Conservation (phyloP, 2,797 vertebrate genomes). For the Lophius americanus region DNA sequence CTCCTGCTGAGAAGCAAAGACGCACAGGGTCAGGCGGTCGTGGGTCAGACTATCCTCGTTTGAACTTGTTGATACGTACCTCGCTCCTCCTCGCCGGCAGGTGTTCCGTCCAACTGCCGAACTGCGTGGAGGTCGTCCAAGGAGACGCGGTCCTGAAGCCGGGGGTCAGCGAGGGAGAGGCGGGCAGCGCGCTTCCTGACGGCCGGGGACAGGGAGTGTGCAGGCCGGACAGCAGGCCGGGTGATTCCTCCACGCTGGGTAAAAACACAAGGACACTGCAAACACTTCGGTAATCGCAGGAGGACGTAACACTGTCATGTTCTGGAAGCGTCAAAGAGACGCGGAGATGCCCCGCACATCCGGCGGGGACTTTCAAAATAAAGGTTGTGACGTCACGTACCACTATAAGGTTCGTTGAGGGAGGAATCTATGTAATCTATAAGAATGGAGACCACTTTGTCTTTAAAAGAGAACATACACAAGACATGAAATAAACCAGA, state of each 20-base stretch:
- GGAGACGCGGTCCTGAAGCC: slow-evolving; percentile 66
- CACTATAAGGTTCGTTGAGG: too few relatives aligned
- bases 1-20: slow-evolving; percentile 24
- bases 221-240: slow-evolving; percentile 2
- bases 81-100: slow-evolving; percentile 29
- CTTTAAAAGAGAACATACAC: too few relatives aligned
- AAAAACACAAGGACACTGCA: slow-evolving; percentile 45
- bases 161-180: slow-evolving; percentile 18
- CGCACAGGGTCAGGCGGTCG: slow-evolving; percentile 54
- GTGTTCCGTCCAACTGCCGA: slow-evolving; percentile 30
- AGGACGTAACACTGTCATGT: slow-evolving; percentile 23
- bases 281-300: slow-evolving; percentile 43
- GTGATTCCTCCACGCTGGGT: not conserved
- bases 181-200: slow-evolving; percentile 6
- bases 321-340: slow-evolving; percentile 12
- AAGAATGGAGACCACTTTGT: too few relatives aligned
- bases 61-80: slow-evolving; percentile 4
- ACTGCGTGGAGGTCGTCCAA: slow-evolving; percentile 78
- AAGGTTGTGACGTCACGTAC: too few relatives aligned
- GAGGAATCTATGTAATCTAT: too few relatives aligned
- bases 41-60: slow-evolving; percentile 36
- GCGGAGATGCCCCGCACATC: not conserved
- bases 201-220: slow-evolving; percentile 27
- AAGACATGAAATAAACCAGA: too few relatives aligned
- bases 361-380: slow-evolving; percentile 34